Evolutionary conservation across 2,113 vertebrate genomes (phyloP).

Genomic region (Phyllostomus hastatus): DNA sequence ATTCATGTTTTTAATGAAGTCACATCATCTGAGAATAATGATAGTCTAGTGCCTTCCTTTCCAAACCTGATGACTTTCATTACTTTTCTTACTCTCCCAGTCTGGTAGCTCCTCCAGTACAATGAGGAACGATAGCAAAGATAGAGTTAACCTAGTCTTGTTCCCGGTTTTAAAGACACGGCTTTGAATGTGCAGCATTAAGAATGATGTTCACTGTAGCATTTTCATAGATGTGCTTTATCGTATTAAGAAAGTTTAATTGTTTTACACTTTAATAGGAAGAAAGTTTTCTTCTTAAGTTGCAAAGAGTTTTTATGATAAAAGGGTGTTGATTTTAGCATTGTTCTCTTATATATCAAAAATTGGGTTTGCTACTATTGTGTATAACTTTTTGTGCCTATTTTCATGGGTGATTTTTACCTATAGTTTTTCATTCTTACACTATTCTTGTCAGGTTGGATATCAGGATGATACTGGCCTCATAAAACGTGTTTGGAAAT

Average conservation of each 20-base stretch:
- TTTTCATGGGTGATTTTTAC: background rate
- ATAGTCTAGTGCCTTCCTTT: background rate
- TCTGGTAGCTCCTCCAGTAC: background rate
- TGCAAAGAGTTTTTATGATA: background rate
- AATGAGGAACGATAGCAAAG: background rate
- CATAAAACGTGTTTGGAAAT: background rate
- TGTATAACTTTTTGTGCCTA: background rate
- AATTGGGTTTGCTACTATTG: background rate
- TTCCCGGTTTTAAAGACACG: background rate
- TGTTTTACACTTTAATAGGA: no score
- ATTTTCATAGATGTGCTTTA: background rate
- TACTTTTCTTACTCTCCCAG: background rate
- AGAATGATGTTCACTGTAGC: background rate
- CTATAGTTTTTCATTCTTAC: background rate
- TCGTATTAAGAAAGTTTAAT: background rate
- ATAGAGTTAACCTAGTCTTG: background rate
- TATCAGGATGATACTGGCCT: background rate
- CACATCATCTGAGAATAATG: background rate
- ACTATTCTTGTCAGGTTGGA: background rate
- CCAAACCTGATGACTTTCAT: background rate
- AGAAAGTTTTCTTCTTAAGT: background rate
- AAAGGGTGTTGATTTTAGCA: background rate
- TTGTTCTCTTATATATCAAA: background rate
- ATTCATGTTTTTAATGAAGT: background rate
- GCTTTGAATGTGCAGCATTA: accelerated